phyloP scores from a whole-genome alignment of 2,797 vertebrate genomes.

The Molossus alvarezi region DNA sequence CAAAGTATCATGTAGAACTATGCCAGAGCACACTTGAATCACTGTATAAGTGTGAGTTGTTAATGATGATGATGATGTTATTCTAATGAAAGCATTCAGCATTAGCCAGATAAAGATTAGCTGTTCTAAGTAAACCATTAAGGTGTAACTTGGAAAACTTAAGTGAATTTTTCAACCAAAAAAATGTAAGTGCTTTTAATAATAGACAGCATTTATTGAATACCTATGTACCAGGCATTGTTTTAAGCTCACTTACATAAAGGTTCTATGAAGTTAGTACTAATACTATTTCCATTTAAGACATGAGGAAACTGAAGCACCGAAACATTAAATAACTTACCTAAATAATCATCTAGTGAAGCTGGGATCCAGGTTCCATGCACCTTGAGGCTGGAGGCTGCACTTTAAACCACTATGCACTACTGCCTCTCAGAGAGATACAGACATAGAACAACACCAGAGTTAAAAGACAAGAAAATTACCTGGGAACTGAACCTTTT shows the following conservation, averaged over 20 bases:
- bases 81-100: background rate
- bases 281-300: background rate
- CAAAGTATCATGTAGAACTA: background rate
- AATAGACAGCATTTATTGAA: background rate
- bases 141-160: background rate
- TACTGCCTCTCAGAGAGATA: background rate
- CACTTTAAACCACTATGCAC: background rate
- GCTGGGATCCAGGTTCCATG: background rate
- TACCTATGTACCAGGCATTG: background rate
- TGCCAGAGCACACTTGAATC: fast-evolving
- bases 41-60: too few relatives aligned
- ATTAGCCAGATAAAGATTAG: background rate
- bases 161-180: constrained; percentile 8
- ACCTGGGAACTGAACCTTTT: background rate
- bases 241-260: background rate
- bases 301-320: background rate
- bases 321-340: background rate
- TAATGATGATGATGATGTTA: background rate
- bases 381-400: background rate
- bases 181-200: background rate
- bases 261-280: background rate
- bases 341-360: background rate
- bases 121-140: background rate
- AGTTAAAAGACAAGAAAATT: background rate
- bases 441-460: background rate